Conservation (phyloP, 2,888 invertebrate genomes). For the Cantharis rustica region DNA sequence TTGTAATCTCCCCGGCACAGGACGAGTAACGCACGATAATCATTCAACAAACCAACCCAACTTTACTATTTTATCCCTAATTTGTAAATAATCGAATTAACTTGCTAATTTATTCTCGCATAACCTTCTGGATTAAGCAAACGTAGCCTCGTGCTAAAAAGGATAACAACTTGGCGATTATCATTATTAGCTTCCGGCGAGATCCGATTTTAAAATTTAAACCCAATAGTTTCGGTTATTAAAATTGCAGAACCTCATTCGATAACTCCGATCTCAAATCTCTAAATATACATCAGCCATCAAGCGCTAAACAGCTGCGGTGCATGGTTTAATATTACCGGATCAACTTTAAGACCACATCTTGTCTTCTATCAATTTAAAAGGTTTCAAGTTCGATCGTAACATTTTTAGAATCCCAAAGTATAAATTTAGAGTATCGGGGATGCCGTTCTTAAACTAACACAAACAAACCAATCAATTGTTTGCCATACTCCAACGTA, state of each 20-base stretch:
- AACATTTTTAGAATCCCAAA: not conserved
- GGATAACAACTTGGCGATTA: not conserved
- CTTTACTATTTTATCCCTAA: not conserved
- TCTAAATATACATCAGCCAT: not conserved
- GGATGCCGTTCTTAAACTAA: not conserved
- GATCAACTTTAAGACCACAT: not conserved
- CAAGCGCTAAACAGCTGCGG: not conserved
- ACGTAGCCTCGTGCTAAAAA: not conserved
- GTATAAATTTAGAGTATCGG: not conserved
- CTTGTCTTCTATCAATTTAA: not conserved
- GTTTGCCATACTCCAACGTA: not conserved
- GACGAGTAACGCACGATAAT: not conserved
- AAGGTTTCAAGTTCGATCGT: not conserved
- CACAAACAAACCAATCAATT: not conserved
- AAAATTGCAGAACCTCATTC: not conserved
- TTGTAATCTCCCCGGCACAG: not conserved
- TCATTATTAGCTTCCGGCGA: not conserved
- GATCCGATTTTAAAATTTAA: not conserved
- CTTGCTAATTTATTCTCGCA: not conserved
- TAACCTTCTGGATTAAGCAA: not conserved
- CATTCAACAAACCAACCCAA: not conserved
- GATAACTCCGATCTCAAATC: not conserved
- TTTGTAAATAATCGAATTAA: not conserved
- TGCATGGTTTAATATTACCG: not conserved
- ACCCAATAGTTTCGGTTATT: not conserved